Percentiles rank a stretch among this genome's conserved stretches.
Conservation (phyloP, 64 coral and sea anemone species). For the Dendronephthya gigantea region DNA sequence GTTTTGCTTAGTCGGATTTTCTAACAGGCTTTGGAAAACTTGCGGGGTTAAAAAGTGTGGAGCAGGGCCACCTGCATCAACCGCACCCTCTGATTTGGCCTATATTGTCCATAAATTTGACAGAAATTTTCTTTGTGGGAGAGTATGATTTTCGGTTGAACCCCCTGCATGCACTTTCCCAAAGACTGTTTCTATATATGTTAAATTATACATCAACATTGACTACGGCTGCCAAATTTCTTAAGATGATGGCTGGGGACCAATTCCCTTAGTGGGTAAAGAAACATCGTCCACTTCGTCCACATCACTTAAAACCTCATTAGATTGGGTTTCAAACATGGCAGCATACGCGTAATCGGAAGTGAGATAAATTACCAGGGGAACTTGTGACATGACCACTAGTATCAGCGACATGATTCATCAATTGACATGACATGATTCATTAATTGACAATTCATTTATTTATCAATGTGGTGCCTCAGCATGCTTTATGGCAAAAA, state of each 20-base stretch:
- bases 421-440: too few relatives aligned
- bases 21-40: neutral
- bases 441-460: too few relatives aligned
- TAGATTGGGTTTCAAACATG: too few relatives aligned
- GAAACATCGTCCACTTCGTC: too few relatives aligned
- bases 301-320: too few relatives aligned
- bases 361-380: too few relatives aligned
- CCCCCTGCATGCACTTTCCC: slow-evolving; percentile 34
- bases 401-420: too few relatives aligned
- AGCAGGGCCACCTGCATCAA: slow-evolving; percentile 21
- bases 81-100: slow-evolving; percentile 15
- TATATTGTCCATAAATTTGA: slow-evolving; percentile 30
- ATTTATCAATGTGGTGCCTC: too few relatives aligned
- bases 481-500: too few relatives aligned
- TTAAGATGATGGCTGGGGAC: neutral
- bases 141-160: slow-evolving; percentile 29
- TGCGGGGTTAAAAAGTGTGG: neutral
- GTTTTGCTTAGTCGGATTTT: neutral
- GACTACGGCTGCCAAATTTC: neutral
- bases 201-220: slow-evolving; percentile 30
- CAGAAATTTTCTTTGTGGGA: slow-evolving; percentile 28
- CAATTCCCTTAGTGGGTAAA: neutral
- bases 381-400: too few relatives aligned
- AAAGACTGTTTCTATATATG: slow-evolving; percentile 24
- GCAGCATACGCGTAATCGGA: too few relatives aligned